phyloP scores from a whole-genome alignment of 2,113 vertebrate genomes.

The Ramphastos sulfuratus region DNA sequence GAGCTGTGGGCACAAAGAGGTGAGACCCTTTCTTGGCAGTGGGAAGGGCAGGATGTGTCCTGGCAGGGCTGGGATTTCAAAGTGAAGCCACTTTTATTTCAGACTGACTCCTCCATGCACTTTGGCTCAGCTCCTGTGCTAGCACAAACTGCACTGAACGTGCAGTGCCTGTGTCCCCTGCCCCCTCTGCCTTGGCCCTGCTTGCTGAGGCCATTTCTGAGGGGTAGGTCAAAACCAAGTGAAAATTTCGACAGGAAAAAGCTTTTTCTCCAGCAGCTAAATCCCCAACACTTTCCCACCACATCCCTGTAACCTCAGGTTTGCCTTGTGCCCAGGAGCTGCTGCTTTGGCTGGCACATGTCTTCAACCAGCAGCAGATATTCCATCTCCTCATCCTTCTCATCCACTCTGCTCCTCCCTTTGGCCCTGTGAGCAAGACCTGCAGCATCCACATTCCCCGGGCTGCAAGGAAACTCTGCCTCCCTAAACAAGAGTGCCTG shows the following conservation, averaged over 20 bases:
- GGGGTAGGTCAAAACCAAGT: not conserved
- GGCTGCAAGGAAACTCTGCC: fast-evolving
- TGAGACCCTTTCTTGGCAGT: not conserved
- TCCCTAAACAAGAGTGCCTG: fast-evolving
- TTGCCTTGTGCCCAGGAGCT: fast-evolving
- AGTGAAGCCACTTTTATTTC: not conserved
- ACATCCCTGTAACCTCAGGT: not conserved
- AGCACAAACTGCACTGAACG: fast-evolving
- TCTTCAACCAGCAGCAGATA: not conserved
- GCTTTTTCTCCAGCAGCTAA: not conserved
- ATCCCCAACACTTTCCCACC: not conserved
- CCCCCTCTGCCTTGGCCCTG: not conserved
- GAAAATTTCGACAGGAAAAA: not conserved
- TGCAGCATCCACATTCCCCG: not conserved
- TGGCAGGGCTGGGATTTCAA: not conserved
- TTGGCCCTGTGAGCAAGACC: fast-evolving
- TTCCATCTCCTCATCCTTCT: not conserved
- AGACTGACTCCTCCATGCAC: not conserved
- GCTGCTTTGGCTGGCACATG: fast-evolving
- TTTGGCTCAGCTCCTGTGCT: not conserved
- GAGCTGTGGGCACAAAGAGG: not conserved
- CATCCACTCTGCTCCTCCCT: not conserved
- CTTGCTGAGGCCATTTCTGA: not conserved
- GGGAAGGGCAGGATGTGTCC: not conserved
- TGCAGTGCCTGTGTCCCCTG: not conserved